Evolutionary conservation across 2,888 invertebrate genomes (phyloP).

Genomic region (Protula sp.): DNA sequence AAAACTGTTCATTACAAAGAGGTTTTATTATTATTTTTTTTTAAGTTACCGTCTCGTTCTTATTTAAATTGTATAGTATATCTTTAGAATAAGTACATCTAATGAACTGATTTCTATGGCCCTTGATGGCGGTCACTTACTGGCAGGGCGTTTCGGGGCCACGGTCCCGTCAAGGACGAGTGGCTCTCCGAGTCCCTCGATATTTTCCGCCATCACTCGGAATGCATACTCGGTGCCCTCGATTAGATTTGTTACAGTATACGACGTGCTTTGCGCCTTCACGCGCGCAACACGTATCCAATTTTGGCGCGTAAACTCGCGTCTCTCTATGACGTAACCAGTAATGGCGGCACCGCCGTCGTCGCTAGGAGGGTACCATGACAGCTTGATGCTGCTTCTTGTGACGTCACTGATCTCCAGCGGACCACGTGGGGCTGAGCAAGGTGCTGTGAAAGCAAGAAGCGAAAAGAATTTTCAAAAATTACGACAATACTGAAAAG

Average conservation of each 20-base stretch:
- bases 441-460: no score
- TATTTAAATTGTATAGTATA: no score
- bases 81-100: no score
- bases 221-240: conserved; percentile 80
- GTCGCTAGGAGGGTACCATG: conserved; percentile 81
- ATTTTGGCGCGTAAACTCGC: conserved; percentile 64
- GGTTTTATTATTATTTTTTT: no score
- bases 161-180: conserved; percentile 19
- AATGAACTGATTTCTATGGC: no score
- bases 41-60: no score
- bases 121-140: conserved; percentile 29
- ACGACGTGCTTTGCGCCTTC: conserved; percentile 59
- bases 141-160: conserved; percentile 34
- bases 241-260: conserved; percentile 59
- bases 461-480: no score
- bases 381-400: conserved; percentile 58
- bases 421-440: conserved; percentile 73
- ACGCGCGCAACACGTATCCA: conserved; percentile 91
- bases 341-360: conserved; percentile 87
- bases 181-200: conserved; percentile 76
- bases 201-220: conserved; percentile 77
- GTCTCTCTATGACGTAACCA: conserved; percentile 77
- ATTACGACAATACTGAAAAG: no score
- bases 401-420: conserved; percentile 54
- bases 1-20: no score